Base-by-base conservation (phyloP, 2,113 vertebrate genomes). In the Psephotus haematonotus region DNA sequence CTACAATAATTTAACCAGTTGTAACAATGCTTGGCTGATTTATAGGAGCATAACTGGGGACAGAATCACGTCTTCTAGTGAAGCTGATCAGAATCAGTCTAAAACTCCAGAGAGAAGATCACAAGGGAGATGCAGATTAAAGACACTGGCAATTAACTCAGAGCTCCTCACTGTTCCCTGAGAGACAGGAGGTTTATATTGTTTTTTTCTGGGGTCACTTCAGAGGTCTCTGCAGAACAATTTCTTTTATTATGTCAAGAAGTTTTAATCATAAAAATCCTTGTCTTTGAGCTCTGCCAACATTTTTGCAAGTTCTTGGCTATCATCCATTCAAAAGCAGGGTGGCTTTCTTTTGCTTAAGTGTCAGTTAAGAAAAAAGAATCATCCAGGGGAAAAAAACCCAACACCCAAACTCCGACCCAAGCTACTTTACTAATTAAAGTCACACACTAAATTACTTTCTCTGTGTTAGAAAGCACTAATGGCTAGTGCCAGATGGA, bases 41-140 rank as follows among this genome's bases (percentile, higher is more conserved):
- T 94, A 86, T 29, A 27, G 93, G 2, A 86, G 68, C 53, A 33
- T 71, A 88, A 93, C 0, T 65, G 63, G 63, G 87, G 93, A 95
- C 75, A 95, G 90, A 83, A 90, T 86, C 71, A 74, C 79, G 74
- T 91, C 82, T 94, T 84, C 82, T 7, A 82, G 88, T 86, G 71
- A n/a, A 90, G 90, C 76, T 96, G 77, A 91, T 85, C 86, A 80
- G 90, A 97, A 63, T 86, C 82, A 95, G 47, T 76, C 82, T 88
- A 47, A 76, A 74, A 71, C 53, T 83, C 31, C 64, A 71, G 69
- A 78, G 62, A 25, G 67, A 75, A 93, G 88, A 90, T 57, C 93
- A 92, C 31, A 33, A 59, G 57, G 86, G 82, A 93, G 76, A 90
- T 44, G 15, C 22, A 81, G 92, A 96, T 93, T 93, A 94, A 94